Conservation (phyloP, 2,113 vertebrate species). For the Anguilla japonica region DNA sequence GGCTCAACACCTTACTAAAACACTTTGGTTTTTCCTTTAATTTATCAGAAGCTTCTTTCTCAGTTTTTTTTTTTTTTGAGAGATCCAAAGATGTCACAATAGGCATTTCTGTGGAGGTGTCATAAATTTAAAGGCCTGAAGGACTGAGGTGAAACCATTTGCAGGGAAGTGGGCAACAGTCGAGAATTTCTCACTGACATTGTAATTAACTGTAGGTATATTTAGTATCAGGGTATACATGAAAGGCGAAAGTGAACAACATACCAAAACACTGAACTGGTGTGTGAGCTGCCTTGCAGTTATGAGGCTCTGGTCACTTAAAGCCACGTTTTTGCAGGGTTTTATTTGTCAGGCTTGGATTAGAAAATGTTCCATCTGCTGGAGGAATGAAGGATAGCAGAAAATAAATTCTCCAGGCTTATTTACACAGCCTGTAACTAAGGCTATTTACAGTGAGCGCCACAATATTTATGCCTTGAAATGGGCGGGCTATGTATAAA, state of each 20-base stretch:
- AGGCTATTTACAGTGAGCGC: neutral
- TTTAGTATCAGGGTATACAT: slow-evolving; percentile 22
- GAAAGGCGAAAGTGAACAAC: slow-evolving; percentile 1
- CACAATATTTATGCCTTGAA: too few relatives aligned
- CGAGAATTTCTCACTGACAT: slow-evolving; percentile 33
- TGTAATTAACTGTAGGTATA: slow-evolving; percentile 39
- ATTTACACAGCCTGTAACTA: neutral
- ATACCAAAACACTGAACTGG: neutral
- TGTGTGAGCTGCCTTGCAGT: neutral
- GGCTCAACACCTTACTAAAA: too few relatives aligned
- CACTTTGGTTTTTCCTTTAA: too few relatives aligned
- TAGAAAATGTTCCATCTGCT: slow-evolving; percentile 25
- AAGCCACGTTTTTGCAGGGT: neutral
- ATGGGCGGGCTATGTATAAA: too few relatives aligned
- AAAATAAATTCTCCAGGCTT: neutral
- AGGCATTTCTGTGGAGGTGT: neutral
- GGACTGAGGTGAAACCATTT: neutral
- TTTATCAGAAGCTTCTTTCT: too few relatives aligned
- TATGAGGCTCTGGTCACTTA: neutral
- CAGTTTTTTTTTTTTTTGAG: too few relatives aligned
- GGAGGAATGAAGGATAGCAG: neutral
- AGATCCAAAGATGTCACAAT: neutral
- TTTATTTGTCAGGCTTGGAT: neutral
- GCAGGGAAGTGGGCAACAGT: neutral
- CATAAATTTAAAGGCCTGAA: neutral